Conservation (phyloP, 2,888 invertebrate genomes). For the Tortricodes alternella region DNA sequence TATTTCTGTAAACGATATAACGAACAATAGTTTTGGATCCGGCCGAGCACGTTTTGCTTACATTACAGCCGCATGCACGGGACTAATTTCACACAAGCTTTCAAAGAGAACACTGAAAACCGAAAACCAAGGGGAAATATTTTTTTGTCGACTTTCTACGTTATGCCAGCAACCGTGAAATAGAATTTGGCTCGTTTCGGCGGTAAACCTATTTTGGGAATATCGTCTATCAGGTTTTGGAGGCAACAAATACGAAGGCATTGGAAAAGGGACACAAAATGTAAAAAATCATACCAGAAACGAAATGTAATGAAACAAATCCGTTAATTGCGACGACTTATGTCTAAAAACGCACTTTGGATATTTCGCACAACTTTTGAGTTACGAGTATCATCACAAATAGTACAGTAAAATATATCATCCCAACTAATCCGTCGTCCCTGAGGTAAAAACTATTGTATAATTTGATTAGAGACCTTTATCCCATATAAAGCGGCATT, state of each 20-base stretch:
- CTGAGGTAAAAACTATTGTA: too few relatives aligned
- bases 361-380: too few relatives aligned
- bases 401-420: too few relatives aligned
- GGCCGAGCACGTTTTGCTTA: slow-evolving; percentile 44
- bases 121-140: slow-evolving; percentile 33
- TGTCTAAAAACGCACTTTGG: too few relatives aligned
- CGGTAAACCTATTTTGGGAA: slow-evolving; percentile 13
- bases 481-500: too few relatives aligned
- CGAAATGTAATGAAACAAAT: too few relatives aligned
- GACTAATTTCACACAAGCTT: slow-evolving; percentile 57
- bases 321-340: too few relatives aligned
- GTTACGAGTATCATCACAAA: too few relatives aligned
- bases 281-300: neutral
- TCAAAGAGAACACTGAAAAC: slow-evolving; percentile 50
- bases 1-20: slow-evolving; percentile 8
- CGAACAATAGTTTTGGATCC: slow-evolving; percentile 32
- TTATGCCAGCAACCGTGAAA: slow-evolving; percentile 38
- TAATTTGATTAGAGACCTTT: too few relatives aligned
- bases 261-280: neutral
- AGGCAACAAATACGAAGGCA: neutral
- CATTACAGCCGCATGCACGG: slow-evolving; percentile 17
- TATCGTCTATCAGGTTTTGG: neutral
- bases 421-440: too few relatives aligned
- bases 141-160: slow-evolving; percentile 38
- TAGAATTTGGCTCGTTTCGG: slow-evolving; percentile 26